These are phyloP conservation scores for Trypoxylus dichotomus DNA, from an alignment of 1,140 invertebrate genomes.

Conservation along the genomic window DNA sequence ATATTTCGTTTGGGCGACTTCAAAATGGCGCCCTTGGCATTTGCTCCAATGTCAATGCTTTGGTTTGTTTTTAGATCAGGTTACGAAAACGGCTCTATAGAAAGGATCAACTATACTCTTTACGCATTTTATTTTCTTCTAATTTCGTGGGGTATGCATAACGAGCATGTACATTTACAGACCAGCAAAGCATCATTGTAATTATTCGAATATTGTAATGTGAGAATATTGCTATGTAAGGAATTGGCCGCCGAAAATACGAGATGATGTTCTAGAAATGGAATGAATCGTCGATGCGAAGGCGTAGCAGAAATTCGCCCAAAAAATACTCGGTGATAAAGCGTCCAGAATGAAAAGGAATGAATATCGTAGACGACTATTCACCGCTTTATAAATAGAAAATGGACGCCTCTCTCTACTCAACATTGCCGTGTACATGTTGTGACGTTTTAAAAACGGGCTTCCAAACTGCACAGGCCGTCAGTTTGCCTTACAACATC, in stretches of 20 bases:
- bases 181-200: background rate
- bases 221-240: background rate
- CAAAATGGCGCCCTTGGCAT: background rate
- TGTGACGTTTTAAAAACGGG: constrained; percentile 43
- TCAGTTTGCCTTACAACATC: constrained; percentile 46
- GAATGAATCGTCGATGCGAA: background rate
- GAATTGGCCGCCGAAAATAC: background rate
- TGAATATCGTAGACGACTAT: constrained; percentile 22
- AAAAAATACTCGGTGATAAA: constrained; percentile 17
- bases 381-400: constrained; percentile 34
- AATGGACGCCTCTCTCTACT: constrained; percentile 15
- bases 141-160: background rate
- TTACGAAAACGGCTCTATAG: background rate
- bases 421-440: background rate
- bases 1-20: background rate
- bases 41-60: constrained; percentile 1
- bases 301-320: background rate
- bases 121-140: background rate
- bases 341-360: constrained; percentile 25
- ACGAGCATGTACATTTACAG: background rate
- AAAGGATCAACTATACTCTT: background rate
- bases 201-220: background rate
- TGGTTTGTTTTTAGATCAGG: background rate
- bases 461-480: constrained; percentile 33
- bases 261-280: background rate